Conservation (phyloP, 2,113 vertebrate genomes). For the Indri indri region DNA sequence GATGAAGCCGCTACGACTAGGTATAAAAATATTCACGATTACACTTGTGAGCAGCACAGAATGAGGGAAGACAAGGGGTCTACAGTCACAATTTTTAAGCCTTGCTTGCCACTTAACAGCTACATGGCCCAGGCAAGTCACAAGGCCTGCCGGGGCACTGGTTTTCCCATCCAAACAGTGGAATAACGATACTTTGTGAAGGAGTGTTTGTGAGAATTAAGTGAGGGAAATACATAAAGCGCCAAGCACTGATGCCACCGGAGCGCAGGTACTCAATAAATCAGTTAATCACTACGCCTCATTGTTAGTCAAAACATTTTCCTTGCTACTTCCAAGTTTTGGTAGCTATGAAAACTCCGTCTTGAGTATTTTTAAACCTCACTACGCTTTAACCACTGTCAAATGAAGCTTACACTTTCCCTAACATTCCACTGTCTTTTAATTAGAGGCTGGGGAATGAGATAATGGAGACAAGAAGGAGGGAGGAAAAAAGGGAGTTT, state of each 20-base stretch:
- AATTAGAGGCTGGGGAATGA: not conserved
- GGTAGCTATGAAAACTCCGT: not conserved
- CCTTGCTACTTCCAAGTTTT: not conserved
- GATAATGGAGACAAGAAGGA: not conserved
- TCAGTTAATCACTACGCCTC: not conserved
- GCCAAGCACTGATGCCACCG: not conserved
- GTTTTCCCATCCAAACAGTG: not conserved
- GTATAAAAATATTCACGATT: not conserved
- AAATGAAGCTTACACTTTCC: not conserved
- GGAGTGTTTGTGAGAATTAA: not conserved
- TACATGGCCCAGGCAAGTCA: not conserved
- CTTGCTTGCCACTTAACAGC: not conserved
- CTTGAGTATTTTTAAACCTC: not conserved
- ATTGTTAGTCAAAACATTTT: not conserved
- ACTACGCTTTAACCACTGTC: not conserved
- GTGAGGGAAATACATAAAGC: not conserved
- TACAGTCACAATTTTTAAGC: not conserved
- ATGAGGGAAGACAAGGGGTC: not conserved
- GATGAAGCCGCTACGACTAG: not conserved
- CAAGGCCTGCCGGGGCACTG: fast-evolving
- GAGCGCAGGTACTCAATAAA: not conserved
- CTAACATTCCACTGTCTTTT: not conserved
- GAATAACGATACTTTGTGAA: not conserved
- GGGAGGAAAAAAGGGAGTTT: not conserved
- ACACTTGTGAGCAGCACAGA: not conserved